Base-by-base conservation (phyloP, 2,888 invertebrate species). In the Amorpha juglandis region DNA sequence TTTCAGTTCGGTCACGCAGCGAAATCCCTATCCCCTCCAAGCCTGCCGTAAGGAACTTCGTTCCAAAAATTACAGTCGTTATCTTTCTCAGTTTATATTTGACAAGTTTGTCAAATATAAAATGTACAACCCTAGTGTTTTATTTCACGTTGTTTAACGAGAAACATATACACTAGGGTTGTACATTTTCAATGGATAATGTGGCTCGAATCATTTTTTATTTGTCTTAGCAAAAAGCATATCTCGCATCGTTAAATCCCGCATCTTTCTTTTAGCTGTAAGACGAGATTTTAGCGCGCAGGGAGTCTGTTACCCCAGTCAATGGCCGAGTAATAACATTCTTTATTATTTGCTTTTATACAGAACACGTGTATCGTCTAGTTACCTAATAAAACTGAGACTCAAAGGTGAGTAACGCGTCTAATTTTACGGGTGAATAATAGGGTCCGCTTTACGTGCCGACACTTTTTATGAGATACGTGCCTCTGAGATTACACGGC, bases 401-500 rank as follows among this genome's bases (percentile, higher is more conserved):
- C 71, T 69, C 47, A 63, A n/a, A 48, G 62, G 58, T 69, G 63
- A 68, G 69, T 70, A 55, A 78, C 79, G 83, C 81, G 78, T 77
- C 81, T 86, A 86, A 84, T 85, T 84, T 79, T 69, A 75, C 74
- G 75, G 67, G 73, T 77, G 77, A 82, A 86, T 84, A 86, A 84
- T 82, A 76, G 79, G 77, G 73, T 76, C 70, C 68, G 70, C 70
- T 78, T 74, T 81, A 85, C 86, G 84, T 86, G 85, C 74, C 65
- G 78, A 78, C 75, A 77, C 70, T 77, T 80, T 82, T 83, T 81
- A 81, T 78, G 74, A 74, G 74, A 65, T 74, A 79, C 78, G 77
- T 76, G 72, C 69, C 66, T 67, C 67, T 69, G 62, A 71, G 72
- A 75, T 77, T 77, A 74, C 62, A 19, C 27, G 14, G 53, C 38